These are phyloP conservation scores for Macroglossus sobrinus DNA, from an alignment of 2,113 vertebrate species.

Conservation along the genomic window DNA sequence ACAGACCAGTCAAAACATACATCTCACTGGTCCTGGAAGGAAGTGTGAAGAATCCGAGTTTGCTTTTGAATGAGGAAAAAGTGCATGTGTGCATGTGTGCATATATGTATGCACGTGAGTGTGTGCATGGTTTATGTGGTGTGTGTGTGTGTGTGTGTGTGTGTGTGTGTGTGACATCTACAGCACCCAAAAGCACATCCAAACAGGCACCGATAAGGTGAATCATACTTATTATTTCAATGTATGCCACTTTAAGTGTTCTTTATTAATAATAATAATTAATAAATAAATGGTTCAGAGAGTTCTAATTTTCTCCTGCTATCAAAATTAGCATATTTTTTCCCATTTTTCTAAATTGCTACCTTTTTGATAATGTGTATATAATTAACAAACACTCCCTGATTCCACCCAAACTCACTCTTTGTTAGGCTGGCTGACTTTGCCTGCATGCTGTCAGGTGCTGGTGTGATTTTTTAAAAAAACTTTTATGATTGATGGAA, in stretches of 20 bases:
- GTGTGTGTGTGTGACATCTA: not conserved
- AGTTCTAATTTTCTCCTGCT: slow-evolving; percentile 73
- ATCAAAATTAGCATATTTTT: slow-evolving; percentile 68
- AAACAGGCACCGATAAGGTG: not conserved
- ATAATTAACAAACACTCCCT: slow-evolving; percentile 79
- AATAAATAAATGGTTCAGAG: slow-evolving; percentile 65
- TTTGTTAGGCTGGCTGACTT: slow-evolving; percentile 72
- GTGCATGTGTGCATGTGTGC: too few species aligned
- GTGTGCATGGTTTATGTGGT: too few species aligned
- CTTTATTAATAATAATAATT: slow-evolving; percentile 66
- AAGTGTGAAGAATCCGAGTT: not conserved
- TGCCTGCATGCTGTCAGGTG: slow-evolving; percentile 72
- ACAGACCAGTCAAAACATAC: not conserved
- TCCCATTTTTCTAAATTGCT: slow-evolving; percentile 76
- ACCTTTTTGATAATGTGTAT: slow-evolving; percentile 82
- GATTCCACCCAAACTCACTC: slow-evolving; percentile 74
- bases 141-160: too few species aligned
- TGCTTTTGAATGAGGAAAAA: not conserved
- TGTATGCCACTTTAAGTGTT: not conserved
- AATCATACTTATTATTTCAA: not conserved
- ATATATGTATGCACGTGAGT: not conserved
- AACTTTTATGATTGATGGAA: slow-evolving; percentile 78
- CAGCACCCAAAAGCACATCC: not conserved
- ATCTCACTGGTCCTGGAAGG: not conserved
- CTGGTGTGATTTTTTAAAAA: slow-evolving; percentile 55